phyloP scores from a whole-genome alignment of 2,888 invertebrate species.

The Cenopis cana region DNA sequence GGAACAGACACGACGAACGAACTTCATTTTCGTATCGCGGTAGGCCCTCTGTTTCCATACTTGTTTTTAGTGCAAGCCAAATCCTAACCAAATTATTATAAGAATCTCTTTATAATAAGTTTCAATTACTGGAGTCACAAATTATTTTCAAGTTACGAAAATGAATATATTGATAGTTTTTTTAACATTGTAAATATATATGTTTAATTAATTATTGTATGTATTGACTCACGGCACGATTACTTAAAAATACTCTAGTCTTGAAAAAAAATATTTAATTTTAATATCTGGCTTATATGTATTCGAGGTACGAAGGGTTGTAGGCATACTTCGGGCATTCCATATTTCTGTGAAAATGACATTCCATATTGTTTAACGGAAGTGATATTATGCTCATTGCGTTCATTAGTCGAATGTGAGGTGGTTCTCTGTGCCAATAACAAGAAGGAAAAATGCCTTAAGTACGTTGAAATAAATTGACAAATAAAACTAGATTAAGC shows the following conservation, averaged over 20 bases:
- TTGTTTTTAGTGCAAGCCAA: conserved; percentile 68
- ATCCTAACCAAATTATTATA: conserved; percentile 70
- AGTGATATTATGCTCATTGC: conserved; percentile 72
- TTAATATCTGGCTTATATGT: conserved; percentile 66
- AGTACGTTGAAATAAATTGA: conserved; percentile 79
- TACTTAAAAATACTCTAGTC: conserved; percentile 82
- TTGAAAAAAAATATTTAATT: conserved; percentile 68
- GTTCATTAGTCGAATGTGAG: conserved; percentile 58
- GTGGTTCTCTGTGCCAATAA: conserved; percentile 82
- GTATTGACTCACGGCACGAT: conserved; percentile 72
- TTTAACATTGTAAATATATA: conserved; percentile 61
- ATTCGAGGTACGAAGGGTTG: conserved; percentile 61
- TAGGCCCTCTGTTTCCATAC: conserved; percentile 33
- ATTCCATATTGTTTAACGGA: conserved; percentile 73
- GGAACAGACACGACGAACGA: too few relatives aligned
- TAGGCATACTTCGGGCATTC: conserved; percentile 63
- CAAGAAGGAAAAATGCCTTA: conserved; percentile 80
- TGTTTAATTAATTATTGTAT: conserved; percentile 48
- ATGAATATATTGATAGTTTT: conserved; percentile 51
- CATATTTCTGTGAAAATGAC: conserved; percentile 62
- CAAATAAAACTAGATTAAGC: conserved; percentile 84
- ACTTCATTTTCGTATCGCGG: too few relatives aligned
- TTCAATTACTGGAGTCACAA: conserved; percentile 66
- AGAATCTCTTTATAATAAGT: conserved; percentile 59
- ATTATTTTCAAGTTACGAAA: conserved; percentile 58